Conservation (phyloP, 1,140 invertebrate species). For the Zaprionus gabonicus region DNA sequence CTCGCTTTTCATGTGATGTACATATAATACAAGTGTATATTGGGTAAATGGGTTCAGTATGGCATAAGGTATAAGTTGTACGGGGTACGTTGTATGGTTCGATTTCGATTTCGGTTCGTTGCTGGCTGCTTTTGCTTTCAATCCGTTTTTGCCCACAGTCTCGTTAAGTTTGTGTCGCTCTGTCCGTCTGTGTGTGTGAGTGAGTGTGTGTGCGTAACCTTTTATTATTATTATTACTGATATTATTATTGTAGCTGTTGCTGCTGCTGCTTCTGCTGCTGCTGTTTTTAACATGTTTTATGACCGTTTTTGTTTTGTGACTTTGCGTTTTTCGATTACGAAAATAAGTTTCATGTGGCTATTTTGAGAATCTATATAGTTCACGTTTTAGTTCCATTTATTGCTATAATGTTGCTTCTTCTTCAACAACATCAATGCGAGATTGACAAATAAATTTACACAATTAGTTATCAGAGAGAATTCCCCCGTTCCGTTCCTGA, state of each 20-base stretch:
- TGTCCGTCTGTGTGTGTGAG: constrained; percentile 2
- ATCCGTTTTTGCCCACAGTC: constrained; percentile 19
- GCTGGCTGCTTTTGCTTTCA: constrained; percentile 17
- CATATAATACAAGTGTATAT: not conserved
- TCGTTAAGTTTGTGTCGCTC: constrained; percentile 39
- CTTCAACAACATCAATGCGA: constrained; percentile 9
- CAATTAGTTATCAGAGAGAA: constrained; percentile 9
- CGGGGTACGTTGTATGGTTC: constrained; percentile 9
- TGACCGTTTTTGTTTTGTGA: constrained; percentile 29
- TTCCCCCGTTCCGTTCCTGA: constrained; percentile 5
- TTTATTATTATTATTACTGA: constrained; percentile 40
- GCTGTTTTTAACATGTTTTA: constrained; percentile 33
- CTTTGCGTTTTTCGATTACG: constrained; percentile 34
- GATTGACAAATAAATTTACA: constrained; percentile 20
- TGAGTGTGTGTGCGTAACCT: constrained; percentile 28
- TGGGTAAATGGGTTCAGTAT: constrained; percentile 1
- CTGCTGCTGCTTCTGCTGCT: constrained; percentile 18
- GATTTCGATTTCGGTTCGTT: constrained; percentile 34
- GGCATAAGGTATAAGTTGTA: not conserved
- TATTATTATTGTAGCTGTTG: constrained; percentile 15
- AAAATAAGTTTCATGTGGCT: constrained; percentile 48
- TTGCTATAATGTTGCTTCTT: constrained; percentile 14
- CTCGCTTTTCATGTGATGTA: not conserved
- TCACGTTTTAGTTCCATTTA: constrained; percentile 29
- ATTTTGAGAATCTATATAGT: constrained; percentile 41